Base-by-base conservation (phyloP, 2,888 invertebrate genomes). In the Didymodactylos carnosus region DNA sequence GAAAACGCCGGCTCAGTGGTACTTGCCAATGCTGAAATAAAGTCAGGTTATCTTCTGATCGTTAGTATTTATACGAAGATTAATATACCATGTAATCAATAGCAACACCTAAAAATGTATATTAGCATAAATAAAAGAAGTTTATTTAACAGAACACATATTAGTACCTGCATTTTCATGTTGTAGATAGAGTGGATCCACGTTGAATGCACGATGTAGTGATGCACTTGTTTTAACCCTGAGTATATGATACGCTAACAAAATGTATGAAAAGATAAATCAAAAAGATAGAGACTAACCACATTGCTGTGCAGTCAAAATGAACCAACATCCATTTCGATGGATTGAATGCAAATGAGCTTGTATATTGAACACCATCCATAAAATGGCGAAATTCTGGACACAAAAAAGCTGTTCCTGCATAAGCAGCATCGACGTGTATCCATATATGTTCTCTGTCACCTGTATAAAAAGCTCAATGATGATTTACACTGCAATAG, bases 111-210 rank as follows among this genome's bases (percentile, higher is more conserved):
- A n/a, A n/a, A n/a, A n/a, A n/a, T n/a, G n/a, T n/a, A n/a, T n/a
- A n/a, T n/a, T n/a, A n/a, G n/a, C n/a, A n/a, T n/a, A n/a, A n/a
- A n/a, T n/a, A n/a, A n/a, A n/a, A n/a, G n/a, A n/a, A n/a, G n/a
- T n/a, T n/a, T n/a, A n/a, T n/a, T n/a, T n/a, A n/a, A n/a, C n/a
- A n/a, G n/a, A n/a, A n/a, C n/a, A n/a, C n/a, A n/a, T n/a, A n/a
- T n/a, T n/a, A n/a, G n/a, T n/a, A n/a, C n/a, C 94, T 80, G 95
- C 92, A 84, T 98, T 95, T 84, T 97, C 95, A 80, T 99, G 98
- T 79, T 94, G 90, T 76, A 99, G 85, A 81, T 98, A 99, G 3
- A 98, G 86, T 0, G 98, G 97, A 79, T 97, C 94, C 2, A 98
- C 97, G 80, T 95, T 95, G 84, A 99, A 98, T 0, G 97, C 95